A percentile compares a stretch with the other conserved stretches of the same genome.
Evolutionary conservation across 2,113 vertebrate species (phyloP).

Genomic region (Corydoras maculifer): DNA sequence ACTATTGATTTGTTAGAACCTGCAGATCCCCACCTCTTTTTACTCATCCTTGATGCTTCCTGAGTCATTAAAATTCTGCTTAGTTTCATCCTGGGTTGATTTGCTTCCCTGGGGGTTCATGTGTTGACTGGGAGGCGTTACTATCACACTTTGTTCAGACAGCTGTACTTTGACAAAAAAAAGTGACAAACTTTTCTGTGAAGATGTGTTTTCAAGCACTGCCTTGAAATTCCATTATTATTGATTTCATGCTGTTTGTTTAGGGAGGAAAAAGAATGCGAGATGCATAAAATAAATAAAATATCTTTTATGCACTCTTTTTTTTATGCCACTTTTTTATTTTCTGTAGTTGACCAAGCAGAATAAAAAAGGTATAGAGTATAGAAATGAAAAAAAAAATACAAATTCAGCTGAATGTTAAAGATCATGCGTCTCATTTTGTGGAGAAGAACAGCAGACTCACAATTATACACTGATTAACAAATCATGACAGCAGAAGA

Average conservation of each 20-base stretch:
- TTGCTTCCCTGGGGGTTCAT: conserved; percentile 1
- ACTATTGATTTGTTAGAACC: conserved; percentile 13
- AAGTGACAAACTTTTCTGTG: background rate
- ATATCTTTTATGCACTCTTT: background rate
- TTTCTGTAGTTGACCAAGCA: background rate
- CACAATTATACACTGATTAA: too few relatives aligned
- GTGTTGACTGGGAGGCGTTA: conserved; percentile 11
- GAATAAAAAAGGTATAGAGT: too few relatives aligned
- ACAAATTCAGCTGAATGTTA: too few relatives aligned
- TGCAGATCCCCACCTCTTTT: conserved; percentile 7
- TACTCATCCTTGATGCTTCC: conserved; percentile 17
- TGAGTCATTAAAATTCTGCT: conserved; percentile 13
- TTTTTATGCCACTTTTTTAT: background rate
- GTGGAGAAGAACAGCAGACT: too few relatives aligned
- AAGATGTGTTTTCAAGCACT: background rate
- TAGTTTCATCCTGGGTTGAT: conserved; percentile 4
- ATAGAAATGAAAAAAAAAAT: too few relatives aligned
- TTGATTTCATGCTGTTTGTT: background rate
- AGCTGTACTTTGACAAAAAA: conserved; percentile 13
- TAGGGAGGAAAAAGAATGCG: background rate
- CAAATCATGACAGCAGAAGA: too few relatives aligned
- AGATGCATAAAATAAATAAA: background rate
- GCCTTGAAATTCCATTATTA: background rate
- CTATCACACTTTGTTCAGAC: conserved; percentile 26
- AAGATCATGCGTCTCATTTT: too few relatives aligned